Conservation (phyloP, 2,888 invertebrate genomes). For the Brachylomia viminalis region DNA sequence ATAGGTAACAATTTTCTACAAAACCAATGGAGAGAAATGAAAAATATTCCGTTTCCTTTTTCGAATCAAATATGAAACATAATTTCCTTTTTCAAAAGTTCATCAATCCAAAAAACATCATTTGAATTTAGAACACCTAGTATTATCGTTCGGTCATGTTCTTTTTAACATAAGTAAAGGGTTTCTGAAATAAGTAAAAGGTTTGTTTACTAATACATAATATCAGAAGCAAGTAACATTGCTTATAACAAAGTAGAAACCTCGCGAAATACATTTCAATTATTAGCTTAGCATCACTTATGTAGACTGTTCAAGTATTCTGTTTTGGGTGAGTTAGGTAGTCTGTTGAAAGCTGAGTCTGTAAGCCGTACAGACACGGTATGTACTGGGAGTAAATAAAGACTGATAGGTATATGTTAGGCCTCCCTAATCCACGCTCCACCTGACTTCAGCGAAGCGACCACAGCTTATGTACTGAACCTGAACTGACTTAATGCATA, state of each 20-base stretch:
- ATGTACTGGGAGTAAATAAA: slow-evolving; percentile 51
- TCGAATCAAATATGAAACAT: slow-evolving; percentile 5
- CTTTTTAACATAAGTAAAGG: neutral
- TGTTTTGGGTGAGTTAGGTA: slow-evolving; percentile 51
- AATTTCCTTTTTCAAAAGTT: slow-evolving; percentile 17
- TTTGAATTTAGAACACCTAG: slow-evolving; percentile 4
- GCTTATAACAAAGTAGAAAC: slow-evolving; percentile 1
- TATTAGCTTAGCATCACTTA: slow-evolving; percentile 52
- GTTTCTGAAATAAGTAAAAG: neutral
- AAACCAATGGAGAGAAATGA: neutral
- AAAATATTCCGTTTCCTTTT: slow-evolving; percentile 1
- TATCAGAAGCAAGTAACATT: slow-evolving; percentile 8
- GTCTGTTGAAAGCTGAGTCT: slow-evolving; percentile 40
- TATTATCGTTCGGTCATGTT: neutral
- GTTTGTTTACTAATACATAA: neutral
- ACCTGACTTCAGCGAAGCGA: slow-evolving; percentile 36
- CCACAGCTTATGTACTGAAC: slow-evolving; percentile 33
- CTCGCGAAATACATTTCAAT: slow-evolving; percentile 48
- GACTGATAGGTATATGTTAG: slow-evolving; percentile 29
- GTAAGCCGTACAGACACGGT: slow-evolving; percentile 19
- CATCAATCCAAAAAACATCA: neutral
- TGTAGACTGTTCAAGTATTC: slow-evolving; percentile 61
- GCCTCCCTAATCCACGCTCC: slow-evolving; percentile 36
- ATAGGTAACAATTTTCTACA: neutral
- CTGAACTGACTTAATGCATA: slow-evolving; percentile 17